phyloP scores from a whole-genome alignment of 1,140 invertebrate species.

The Drosophila asahinai region DNA sequence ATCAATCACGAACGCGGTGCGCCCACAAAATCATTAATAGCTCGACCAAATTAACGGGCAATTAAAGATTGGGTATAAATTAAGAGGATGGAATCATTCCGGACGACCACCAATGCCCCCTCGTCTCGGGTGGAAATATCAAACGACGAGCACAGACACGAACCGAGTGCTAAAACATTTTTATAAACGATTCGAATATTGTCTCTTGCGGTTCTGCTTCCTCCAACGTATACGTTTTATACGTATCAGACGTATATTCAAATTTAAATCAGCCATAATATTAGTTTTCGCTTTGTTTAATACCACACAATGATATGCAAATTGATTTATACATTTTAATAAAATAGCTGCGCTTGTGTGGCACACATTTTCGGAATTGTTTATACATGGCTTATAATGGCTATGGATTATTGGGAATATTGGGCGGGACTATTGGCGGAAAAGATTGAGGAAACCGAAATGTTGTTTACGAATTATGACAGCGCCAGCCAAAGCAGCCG shows the following conservation, averaged over 20 bases:
- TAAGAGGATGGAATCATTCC: conserved; percentile 31
- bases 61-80: conserved; percentile 46
- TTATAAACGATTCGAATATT: conserved; percentile 68
- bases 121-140: conserved; percentile 8
- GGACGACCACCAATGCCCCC: conserved; percentile 6
- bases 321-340: conserved; percentile 70
- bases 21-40: conserved; percentile 51
- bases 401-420: conserved; percentile 25
- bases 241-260: conserved; percentile 29
- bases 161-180: conserved; percentile 46
- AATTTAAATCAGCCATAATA: conserved; percentile 69
- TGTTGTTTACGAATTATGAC: conserved; percentile 67
- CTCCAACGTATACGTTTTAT: conserved; percentile 6
- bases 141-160: conserved; percentile 11
- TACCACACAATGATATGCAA: conserved; percentile 40
- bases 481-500: conserved; percentile 38
- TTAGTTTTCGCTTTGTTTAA: conserved; percentile 53
- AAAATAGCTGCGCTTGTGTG: conserved; percentile 31
- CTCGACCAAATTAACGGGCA: conserved; percentile 50
- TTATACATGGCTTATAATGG: conserved; percentile 17
- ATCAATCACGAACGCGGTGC: conserved; percentile 53
- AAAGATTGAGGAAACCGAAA: conserved; percentile 35
- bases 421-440: neutral
- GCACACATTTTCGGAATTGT: conserved; percentile 26
- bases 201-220: conserved; percentile 55